A percentile compares a stretch with the other conserved stretches of the same genome.
Conservation (phyloP, 1,140 invertebrate genomes). For the Antheraea pernyi region DNA sequence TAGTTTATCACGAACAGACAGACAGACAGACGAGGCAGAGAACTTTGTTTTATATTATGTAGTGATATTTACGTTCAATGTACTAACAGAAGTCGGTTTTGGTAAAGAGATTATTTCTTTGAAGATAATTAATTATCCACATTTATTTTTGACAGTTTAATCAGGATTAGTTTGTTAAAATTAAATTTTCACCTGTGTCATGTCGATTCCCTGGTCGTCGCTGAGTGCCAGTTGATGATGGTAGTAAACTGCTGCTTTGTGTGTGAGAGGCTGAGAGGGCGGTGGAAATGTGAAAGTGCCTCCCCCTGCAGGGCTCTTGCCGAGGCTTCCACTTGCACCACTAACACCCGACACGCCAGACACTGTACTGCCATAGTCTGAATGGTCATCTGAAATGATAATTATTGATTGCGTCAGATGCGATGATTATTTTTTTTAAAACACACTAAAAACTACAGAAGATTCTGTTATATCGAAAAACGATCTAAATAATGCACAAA, state of each 20-base stretch:
- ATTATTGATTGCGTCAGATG: neutral
- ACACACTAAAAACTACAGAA: neutral
- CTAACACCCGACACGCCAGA: constrained; percentile 71
- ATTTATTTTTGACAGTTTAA: too few species aligned
- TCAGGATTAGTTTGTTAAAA: too few species aligned
- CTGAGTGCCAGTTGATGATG: constrained; percentile 87
- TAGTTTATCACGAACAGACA: too few species aligned
- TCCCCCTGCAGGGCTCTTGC: constrained; percentile 73
- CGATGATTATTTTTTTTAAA: neutral
- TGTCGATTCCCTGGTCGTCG: constrained; percentile 86
- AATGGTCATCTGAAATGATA: constrained; percentile 80
- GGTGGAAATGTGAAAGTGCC: constrained; percentile 81
- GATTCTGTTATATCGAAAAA: too few species aligned
- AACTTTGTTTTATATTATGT: too few species aligned
- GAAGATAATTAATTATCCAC: too few species aligned
- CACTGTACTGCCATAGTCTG: constrained; percentile 82
- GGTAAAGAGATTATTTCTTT: too few species aligned
- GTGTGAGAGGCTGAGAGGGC: constrained; percentile 81
- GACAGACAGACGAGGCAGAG: too few species aligned
- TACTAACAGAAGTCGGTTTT: too few species aligned
- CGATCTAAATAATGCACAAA: too few species aligned
- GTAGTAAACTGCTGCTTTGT: constrained; percentile 86
- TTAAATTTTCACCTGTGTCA: constrained; percentile 81
- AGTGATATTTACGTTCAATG: too few species aligned
- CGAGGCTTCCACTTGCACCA: constrained; percentile 79